Evolutionary conservation across 2,888 invertebrate species (phyloP).

Genomic region (Portevinia maculata): DNA sequence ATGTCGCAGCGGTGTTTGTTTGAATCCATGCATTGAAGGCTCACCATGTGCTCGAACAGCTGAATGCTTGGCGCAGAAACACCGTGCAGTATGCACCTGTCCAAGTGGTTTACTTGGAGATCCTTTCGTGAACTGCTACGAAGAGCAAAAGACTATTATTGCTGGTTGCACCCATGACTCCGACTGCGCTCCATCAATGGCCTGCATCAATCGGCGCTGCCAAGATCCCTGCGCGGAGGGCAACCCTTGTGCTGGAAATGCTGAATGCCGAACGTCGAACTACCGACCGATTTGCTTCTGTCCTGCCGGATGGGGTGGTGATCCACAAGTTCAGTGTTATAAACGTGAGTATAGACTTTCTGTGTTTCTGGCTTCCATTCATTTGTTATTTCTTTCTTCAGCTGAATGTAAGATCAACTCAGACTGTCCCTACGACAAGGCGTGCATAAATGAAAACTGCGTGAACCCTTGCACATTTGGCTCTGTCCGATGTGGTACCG

Average conservation of each 20-base stretch:
- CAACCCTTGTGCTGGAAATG: constrained; percentile 91
- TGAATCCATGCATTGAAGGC: constrained; percentile 88
- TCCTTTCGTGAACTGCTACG: constrained; percentile 90
- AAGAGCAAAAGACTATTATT: constrained; percentile 82
- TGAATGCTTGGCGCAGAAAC: constrained; percentile 89
- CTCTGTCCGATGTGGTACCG: constrained; percentile 88
- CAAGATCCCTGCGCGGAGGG: constrained; percentile 90
- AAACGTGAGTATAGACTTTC: constrained; percentile 87
- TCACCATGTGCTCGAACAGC: constrained; percentile 91
- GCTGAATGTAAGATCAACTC: constrained; percentile 91
- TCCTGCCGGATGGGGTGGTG: constrained; percentile 93
- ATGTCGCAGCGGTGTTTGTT: constrained; percentile 89
- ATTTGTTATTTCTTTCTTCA: constrained; percentile 78
- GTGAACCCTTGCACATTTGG: constrained; percentile 89
- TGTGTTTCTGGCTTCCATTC: background rate
- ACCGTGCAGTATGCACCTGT: constrained; percentile 91
- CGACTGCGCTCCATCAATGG: constrained; percentile 90
- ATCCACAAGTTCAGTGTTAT: constrained; percentile 92
- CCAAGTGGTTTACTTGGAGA: constrained; percentile 89
- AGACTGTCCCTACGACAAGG: constrained; percentile 93
- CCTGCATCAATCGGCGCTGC: constrained; percentile 91
- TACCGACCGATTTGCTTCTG: constrained; percentile 94
- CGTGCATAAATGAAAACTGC: constrained; percentile 91
- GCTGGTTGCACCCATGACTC: constrained; percentile 89
- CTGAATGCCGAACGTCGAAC: constrained; percentile 89